phyloP scores from a whole-genome alignment of 2,888 invertebrate genomes.

The Xestia c-nigrum region DNA sequence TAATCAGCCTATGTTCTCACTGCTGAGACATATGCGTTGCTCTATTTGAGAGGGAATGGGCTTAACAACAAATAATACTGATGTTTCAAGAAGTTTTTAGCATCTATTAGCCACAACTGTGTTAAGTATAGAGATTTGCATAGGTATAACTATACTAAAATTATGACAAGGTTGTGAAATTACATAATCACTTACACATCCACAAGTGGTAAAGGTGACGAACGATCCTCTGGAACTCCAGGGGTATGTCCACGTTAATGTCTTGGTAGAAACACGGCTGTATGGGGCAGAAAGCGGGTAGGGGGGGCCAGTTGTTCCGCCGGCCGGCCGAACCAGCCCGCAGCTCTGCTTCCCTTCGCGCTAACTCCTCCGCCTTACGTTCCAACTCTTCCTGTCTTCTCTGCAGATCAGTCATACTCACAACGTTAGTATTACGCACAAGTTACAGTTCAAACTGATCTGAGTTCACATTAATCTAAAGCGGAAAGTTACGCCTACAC shows the following conservation, averaged over 20 bases:
- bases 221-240: constrained; percentile 99
- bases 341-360: constrained; percentile 96
- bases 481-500: constrained; percentile 64
- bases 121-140: neutral
- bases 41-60: too few relatives aligned
- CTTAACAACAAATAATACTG: neutral
- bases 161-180: neutral
- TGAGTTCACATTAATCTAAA: constrained; percentile 58
- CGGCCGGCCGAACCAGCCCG: constrained; percentile 92
- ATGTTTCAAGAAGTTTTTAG: neutral
- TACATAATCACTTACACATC: constrained; percentile 95
- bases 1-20: too few relatives aligned
- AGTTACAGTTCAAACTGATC: constrained; percentile 27
- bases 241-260: constrained; percentile 99
- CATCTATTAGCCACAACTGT: neutral
- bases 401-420: constrained; percentile 85
- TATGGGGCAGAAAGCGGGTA: constrained; percentile 97
- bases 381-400: constrained; percentile 97
- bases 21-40: too few relatives aligned
- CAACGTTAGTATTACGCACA: constrained; percentile 48
- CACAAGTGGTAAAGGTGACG: constrained; percentile 98
- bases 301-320: constrained; percentile 99
- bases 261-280: constrained; percentile 99
- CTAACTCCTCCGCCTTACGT: constrained; percentile 96
- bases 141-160: neutral